phyloP scores from a whole-genome alignment of 1,140 invertebrate genomes.

The Drosophila mojavensis region DNA sequence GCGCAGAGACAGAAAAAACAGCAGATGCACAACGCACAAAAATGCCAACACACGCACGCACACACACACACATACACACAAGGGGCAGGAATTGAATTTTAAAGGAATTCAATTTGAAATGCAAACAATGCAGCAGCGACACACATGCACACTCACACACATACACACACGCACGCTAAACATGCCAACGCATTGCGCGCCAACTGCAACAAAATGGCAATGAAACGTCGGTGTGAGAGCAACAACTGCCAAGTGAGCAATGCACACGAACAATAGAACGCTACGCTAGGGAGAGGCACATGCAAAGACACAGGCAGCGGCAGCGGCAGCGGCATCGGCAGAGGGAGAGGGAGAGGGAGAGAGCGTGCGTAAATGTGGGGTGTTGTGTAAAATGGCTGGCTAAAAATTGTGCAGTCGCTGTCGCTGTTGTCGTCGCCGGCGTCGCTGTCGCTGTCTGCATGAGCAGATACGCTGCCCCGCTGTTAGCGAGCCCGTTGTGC shows the following conservation, averaged over 20 bases:
- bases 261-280: slow-evolving; percentile 8
- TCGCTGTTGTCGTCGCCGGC: background rate
- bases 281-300: slow-evolving; percentile 4
- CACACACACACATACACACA: slow-evolving; percentile 19
- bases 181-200: slow-evolving; percentile 57
- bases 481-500: slow-evolving; percentile 38
- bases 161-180: slow-evolving; percentile 20
- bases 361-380: slow-evolving; percentile 1
- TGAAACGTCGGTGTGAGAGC: slow-evolving; percentile 50
- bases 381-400: slow-evolving; percentile 34
- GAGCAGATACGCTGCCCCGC: background rate
- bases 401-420: slow-evolving; percentile 18
- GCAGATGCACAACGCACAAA: slow-evolving; percentile 74
- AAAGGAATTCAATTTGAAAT: slow-evolving; percentile 80
- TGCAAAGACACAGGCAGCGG: too few relatives aligned
- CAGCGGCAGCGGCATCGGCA: background rate
- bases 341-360: slow-evolving; percentile 3
- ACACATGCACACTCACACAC: slow-evolving; percentile 40
- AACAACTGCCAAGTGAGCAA: slow-evolving; percentile 36
- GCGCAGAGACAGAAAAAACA: slow-evolving; percentile 56
- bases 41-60: slow-evolving; percentile 65
- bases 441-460: slow-evolving; percentile 4
- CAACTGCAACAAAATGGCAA: slow-evolving; percentile 81
- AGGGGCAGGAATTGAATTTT: slow-evolving; percentile 62
- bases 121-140: slow-evolving; percentile 70